A percentile compares a stretch with the other conserved stretches of the same genome.
Evolutionary conservation across 2,113 vertebrate species (phyloP).

Genomic region (Rhynchomys soricoides): DNA sequence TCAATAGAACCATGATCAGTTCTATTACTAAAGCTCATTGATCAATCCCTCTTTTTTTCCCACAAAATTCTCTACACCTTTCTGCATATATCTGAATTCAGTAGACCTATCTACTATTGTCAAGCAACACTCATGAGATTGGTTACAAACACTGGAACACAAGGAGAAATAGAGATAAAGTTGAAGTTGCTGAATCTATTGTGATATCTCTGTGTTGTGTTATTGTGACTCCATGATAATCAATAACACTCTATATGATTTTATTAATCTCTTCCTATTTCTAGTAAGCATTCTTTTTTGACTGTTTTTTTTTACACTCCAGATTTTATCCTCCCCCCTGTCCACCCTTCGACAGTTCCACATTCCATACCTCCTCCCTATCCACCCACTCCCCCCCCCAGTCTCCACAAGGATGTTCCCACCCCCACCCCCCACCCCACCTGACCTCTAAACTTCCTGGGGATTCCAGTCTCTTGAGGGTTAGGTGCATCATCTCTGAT

Average conservation of each 20-base stretch:
- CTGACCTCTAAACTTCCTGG: no score
- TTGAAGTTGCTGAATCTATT: neutral
- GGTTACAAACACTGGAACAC: neutral
- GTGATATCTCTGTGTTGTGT: neutral
- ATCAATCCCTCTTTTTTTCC: neutral
- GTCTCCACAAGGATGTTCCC: no score
- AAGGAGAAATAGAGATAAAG: neutral
- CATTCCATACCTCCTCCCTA: no score
- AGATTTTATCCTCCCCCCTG: no score
- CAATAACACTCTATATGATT: neutral
- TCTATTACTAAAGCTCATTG: neutral
- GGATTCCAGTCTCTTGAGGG: no score
- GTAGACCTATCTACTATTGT: neutral
- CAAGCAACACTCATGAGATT: neutral
- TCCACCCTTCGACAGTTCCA: no score
- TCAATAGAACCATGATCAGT: no score
- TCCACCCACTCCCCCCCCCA: no score
- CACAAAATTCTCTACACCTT: neutral
- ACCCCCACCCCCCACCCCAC: no score
- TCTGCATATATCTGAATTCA: neutral
- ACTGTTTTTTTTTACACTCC: no score
- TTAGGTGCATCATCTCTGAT: no score
- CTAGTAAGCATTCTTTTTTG: neutral
- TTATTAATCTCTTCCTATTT: neutral
- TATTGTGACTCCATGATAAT: neutral